Evolutionary conservation across 2,888 invertebrate genomes (phyloP), one percentile per base, ranked within the genome.

Genomic region (Microplitis deprimator): DNA sequence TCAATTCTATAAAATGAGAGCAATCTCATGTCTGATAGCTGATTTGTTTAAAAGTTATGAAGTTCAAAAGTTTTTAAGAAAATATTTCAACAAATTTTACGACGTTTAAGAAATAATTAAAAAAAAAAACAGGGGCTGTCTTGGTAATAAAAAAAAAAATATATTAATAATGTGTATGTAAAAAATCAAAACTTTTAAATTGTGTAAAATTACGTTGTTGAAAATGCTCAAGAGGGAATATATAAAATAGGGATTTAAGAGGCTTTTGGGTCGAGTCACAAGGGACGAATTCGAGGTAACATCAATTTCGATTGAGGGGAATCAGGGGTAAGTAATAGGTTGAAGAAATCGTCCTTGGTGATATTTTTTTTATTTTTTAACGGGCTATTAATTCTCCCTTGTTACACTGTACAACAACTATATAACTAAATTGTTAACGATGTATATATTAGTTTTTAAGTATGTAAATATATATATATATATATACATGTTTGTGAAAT

Each of bases 251-350:
- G 40, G 61, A 40, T 38, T 39, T 71, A 38, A 39, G 69, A 50
- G 50, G 50, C 50, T 50, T 50, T 50, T 50, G 50, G 50, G 50
- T 50, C 50, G 68, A 69, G 62, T 67, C 72, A 13, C 72, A 39
- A 3, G 72, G 72, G 76, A 76, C 67, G 61, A 72, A 71, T 76
- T 71, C 40, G 50, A 71, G 67, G 65, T 65, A 60, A 67, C 67
- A 70, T 72, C 67, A 76, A 76, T 76, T 76, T 72, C 76, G 75
- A 75, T 75, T 60, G 69, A 16, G 13, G 59, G 13, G 65, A 50
- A 69, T 50, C 50, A 50, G 50, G 50, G 13, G 50, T 50, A 65
- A 64, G 70, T 75, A 69, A 75, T 75, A 50, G 68, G 17, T 62
- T 50, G 61, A 17, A 62, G 69, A 68, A 75, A 60, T 68, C 60